phyloP scores from a whole-genome alignment of 2,797 vertebrate species.

The Falco cherrug region DNA sequence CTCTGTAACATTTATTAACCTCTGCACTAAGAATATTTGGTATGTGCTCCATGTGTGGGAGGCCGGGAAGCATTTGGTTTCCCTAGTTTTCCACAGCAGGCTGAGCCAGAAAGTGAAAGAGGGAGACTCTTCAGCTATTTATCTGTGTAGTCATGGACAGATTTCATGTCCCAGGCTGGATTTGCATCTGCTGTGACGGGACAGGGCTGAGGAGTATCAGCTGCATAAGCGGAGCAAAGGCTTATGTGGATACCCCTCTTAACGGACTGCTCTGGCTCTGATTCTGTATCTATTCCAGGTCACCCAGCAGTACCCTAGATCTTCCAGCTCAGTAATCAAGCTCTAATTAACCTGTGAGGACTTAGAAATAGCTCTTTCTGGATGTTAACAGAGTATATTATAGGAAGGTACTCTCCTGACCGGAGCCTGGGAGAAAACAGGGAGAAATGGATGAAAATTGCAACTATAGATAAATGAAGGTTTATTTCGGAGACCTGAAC shows the following conservation, averaged over 20 bases:
- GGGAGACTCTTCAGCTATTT: not conserved
- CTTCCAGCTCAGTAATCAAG: not conserved
- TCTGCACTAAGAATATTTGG: not conserved
- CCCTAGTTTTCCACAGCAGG: not conserved
- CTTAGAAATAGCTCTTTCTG: not conserved
- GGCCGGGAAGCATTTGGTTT: not conserved
- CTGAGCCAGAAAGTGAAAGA: not conserved
- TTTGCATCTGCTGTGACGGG: rapidly evolving
- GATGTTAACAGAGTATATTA: not conserved
- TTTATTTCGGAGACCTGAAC: not conserved
- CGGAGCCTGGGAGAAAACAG: not conserved
- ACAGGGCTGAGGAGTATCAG: not conserved
- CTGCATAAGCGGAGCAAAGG: not conserved
- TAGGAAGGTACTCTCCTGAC: not conserved
- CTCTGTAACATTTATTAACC: not conserved
- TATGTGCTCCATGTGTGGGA: not conserved
- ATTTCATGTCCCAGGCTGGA: not conserved
- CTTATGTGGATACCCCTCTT: not conserved
- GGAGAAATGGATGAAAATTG: not conserved
- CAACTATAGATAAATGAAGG: not conserved
- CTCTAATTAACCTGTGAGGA: not conserved
- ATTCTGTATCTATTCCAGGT: not conserved
- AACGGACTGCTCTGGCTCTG: not conserved
- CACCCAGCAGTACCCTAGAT: not conserved
- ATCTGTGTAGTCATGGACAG: not conserved